Conservation (phyloP, 2,113 vertebrate species). For the Ophthalmolycus amberensis region DNA sequence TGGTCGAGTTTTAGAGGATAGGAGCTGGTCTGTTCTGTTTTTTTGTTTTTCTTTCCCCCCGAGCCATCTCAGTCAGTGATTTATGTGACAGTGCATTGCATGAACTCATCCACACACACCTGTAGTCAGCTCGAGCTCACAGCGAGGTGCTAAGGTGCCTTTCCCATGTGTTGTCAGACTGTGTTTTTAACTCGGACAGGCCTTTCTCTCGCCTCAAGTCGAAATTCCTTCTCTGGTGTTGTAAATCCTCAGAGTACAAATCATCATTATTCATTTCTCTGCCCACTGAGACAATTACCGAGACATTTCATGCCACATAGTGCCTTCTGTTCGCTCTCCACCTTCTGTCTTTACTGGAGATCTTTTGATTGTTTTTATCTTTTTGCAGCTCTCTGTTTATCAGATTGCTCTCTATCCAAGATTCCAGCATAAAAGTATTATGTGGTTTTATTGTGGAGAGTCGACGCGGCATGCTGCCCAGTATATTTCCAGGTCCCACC, state of each 20-base stretch:
- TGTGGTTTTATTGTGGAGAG: slow-evolving; percentile 24
- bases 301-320: slow-evolving; percentile 55
- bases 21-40: slow-evolving; percentile 21
- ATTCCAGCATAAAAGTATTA: slow-evolving; percentile 48
- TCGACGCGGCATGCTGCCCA: neutral
- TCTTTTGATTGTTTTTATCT: neutral
- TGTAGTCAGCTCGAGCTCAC: slow-evolving; percentile 62
- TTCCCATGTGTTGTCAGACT: slow-evolving; percentile 65
- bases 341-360: slow-evolving; percentile 2
- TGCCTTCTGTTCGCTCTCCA: slow-evolving; percentile 56
- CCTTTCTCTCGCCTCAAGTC: slow-evolving; percentile 67
- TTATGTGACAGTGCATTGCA: slow-evolving; percentile 48
- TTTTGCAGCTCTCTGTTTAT: slow-evolving; percentile 1
- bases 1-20: slow-evolving; percentile 19
- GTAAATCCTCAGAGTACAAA: slow-evolving; percentile 49
- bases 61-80: slow-evolving; percentile 47
- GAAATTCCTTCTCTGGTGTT: slow-evolving; percentile 73
- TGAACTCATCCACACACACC: slow-evolving; percentile 39
- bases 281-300: slow-evolving; percentile 59
- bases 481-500: slow-evolving; percentile 37
- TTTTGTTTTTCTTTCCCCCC: neutral
- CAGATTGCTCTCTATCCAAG: slow-evolving; percentile 26
- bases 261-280: slow-evolving; percentile 2
- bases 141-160: slow-evolving; percentile 45
- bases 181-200: slow-evolving; percentile 54